Percentiles rank a stretch among this genome's conserved stretches.
Conservation (phyloP, 2,113 vertebrate genomes). For the Ciconia boyciana region DNA sequence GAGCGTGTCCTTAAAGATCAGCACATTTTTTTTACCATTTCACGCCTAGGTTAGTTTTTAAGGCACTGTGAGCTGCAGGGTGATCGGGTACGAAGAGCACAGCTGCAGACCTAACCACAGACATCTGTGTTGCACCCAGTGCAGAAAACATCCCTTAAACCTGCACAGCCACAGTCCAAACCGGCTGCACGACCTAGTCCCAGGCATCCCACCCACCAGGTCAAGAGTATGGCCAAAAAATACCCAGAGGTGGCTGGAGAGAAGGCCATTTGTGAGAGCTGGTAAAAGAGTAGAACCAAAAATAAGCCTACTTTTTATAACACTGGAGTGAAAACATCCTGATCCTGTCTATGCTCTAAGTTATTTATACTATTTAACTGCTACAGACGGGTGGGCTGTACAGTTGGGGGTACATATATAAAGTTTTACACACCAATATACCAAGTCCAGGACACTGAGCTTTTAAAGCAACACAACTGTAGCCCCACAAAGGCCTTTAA, state of each 20-base stretch:
- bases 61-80: neutral
- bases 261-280: neutral
- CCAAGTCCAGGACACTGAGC: neutral
- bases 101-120: neutral
- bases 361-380: neutral
- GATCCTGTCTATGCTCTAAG: neutral
- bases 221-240: neutral
- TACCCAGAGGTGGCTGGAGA: neutral
- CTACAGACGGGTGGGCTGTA: neutral
- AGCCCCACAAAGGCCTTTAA: neutral
- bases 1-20: neutral
- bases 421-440: neutral
- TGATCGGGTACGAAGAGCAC: neutral
- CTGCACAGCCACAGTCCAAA: neutral
- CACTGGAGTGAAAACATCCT: neutral
- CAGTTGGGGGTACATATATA: neutral
- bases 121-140: neutral
- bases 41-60: neutral
- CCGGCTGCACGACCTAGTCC: rapidly evolving
- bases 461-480: neutral
- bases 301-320: neutral
- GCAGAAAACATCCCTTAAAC: neutral
- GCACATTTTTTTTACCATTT: neutral
- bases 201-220: neutral
- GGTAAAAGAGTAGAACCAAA: neutral